These are phyloP conservation scores for Corvus moneduloides DNA, from an alignment of 2,113 vertebrate genomes.

Conservation along the genomic window DNA sequence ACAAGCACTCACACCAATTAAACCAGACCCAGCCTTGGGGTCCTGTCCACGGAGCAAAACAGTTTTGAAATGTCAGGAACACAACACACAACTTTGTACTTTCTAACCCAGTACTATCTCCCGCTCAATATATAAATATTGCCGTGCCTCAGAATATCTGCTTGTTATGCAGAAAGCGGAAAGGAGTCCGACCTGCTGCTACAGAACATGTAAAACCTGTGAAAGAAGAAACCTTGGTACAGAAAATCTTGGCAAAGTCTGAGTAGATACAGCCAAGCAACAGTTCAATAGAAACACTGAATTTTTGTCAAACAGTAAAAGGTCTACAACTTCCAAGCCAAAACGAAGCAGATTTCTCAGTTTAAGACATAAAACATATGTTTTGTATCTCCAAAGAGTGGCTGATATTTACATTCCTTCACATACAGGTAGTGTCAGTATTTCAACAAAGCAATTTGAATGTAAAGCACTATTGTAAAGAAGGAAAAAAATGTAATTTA, in stretches of 20 bases:
- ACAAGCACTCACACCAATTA: not conserved
- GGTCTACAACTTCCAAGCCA: not conserved
- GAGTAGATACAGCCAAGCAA: conserved; percentile 20
- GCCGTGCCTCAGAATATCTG: not conserved
- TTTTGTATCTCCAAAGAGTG: not conserved
- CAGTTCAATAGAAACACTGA: not conserved
- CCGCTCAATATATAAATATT: not conserved
- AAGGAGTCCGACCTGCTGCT: not conserved
- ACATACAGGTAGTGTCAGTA: not conserved
- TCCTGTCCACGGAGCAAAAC: not conserved
- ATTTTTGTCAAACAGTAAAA: not conserved
- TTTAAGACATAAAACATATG: conserved; percentile 12
- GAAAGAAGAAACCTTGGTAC: not conserved
- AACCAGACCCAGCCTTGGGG: not conserved
- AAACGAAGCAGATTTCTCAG: not conserved
- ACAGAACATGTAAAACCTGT: not conserved
- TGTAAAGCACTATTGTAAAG: not conserved
- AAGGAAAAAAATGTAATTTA: not conserved
- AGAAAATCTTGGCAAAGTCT: not conserved
- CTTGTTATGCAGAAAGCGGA: not conserved
- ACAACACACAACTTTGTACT: not conserved
- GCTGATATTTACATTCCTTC: conserved; percentile 24
- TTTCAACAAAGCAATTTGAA: not conserved
- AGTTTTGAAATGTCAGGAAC: not conserved
- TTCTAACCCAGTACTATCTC: not conserved